Base-by-base conservation (phyloP, 1,140 invertebrate genomes). In the Lepidurus apus region DNA sequence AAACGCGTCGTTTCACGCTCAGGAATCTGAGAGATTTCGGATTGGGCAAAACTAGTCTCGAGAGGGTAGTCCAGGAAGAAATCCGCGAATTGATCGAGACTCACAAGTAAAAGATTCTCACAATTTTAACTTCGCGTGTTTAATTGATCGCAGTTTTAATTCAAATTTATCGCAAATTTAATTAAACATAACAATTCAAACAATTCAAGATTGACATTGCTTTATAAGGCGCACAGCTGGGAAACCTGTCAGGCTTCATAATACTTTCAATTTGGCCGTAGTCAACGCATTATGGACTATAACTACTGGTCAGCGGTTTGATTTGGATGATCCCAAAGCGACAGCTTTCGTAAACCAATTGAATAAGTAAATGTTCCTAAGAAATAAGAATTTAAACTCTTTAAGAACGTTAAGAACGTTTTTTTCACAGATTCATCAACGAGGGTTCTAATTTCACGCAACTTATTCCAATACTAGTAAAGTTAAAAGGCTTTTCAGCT, bases 1-100 rank as follows among this genome's bases (percentile, higher is more conserved):
- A 87, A 80, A 88, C 88, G 78, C 87, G 90, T 43, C 86, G 87
- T 76, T 89, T 91, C 53, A 87, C 88, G 0, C 81, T 91, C 75
- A 87, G 87, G 73, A 88, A 90, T 83, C 82, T 92, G 5, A 87
- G 87, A 65, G 85, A 85, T 24, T 90, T 91, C 77, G 91, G 91
- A 0, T 88, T 89, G 21, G 89, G 89, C 1, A 87, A 88, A 9
- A 83, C 85, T n/a, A 81, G 82, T 10, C 91, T 92, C 89, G 87
- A 89, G 53, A 81, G 84, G 7, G 84, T 87, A 45, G 86, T 92
- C n/a, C 82, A 81, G 3, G 83, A 87, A n/a, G 91, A 93, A 84
- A 87, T 88, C 17, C 81, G 83, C 76, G 84, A 87, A 42, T 82
- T 92, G 0, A 82, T 90, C 9, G 24, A 42, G 4, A 17, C 42